Conservation (phyloP, 2,797 vertebrate species). For the Rousettus madagascariensis region DNA sequence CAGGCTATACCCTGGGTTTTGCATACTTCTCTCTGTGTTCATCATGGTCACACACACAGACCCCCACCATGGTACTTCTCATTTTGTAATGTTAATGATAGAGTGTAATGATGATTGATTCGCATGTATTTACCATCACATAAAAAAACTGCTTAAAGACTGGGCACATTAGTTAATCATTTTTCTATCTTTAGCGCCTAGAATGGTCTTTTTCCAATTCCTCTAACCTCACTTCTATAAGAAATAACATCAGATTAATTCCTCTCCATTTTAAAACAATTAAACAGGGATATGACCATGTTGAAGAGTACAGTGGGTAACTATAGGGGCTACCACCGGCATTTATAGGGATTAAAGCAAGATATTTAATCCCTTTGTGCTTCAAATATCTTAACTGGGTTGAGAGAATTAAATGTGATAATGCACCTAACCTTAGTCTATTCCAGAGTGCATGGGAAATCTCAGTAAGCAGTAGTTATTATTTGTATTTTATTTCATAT, state of each 20-base stretch:
- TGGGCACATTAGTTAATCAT: not conserved
- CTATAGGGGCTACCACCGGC: too few species aligned
- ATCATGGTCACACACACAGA: too few species aligned
- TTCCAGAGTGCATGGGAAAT: not conserved
- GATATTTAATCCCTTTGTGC: not conserved
- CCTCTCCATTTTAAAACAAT: not conserved
- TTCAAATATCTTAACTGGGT: not conserved
- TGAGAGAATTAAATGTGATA: not conserved
- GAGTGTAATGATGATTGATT: not conserved
- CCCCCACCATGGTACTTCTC: rapidly evolving
- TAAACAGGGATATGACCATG: not conserved
- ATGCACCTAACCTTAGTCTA: not conserved
- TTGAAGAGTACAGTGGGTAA: not conserved
- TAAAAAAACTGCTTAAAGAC: not conserved
- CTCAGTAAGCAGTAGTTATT: not conserved
- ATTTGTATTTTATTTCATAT: not conserved
- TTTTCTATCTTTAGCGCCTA: not conserved
- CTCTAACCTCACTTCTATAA: not conserved
- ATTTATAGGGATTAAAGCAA: not conserved
- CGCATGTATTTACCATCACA: not conserved
- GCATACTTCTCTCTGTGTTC: not conserved
- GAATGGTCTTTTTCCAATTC: not conserved
- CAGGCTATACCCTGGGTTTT: too few species aligned
- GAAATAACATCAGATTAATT: not conserved
- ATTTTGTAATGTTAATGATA: too few species aligned